Evolutionary conservation across 37 sponge, comb jelly and placozoan species (phyloP).

Genomic region (Oopsacas minuta): DNA sequence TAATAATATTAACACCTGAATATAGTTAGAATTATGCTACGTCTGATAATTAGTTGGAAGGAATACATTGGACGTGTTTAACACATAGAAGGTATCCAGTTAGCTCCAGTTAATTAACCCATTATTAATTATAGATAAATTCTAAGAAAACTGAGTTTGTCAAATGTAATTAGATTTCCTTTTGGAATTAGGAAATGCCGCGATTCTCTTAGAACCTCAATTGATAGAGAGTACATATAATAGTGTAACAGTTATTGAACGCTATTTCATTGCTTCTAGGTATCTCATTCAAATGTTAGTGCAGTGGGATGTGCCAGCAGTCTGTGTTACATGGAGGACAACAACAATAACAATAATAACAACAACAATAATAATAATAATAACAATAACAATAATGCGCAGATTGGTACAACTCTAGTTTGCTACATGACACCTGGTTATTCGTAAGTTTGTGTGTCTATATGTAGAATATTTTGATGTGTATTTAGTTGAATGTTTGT

Average conservation of each 20-base stretch:
- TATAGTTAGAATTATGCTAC: too few relatives aligned
- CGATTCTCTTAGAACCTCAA: too few relatives aligned
- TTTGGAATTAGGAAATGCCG: too few relatives aligned
- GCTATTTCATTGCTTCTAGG: neutral
- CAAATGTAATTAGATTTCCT: too few relatives aligned
- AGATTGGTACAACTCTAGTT: slow-evolving; percentile 17
- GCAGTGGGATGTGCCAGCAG: slow-evolving; percentile 17
- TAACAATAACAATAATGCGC: neutral
- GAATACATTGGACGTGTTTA: too few relatives aligned
- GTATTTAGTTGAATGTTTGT: neutral
- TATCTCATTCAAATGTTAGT: neutral
- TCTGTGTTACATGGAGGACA: slow-evolving; percentile 17
- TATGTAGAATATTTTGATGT: neutral
- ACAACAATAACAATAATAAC: slow-evolving; percentile 14
- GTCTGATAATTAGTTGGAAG: too few relatives aligned
- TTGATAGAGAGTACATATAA: too few relatives aligned
- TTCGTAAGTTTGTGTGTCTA: neutral
- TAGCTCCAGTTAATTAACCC: too few relatives aligned
- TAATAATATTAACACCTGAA: too few relatives aligned
- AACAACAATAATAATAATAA: neutral
- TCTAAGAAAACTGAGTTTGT: too few relatives aligned
- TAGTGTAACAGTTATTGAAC: neutral
- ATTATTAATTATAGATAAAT: too few relatives aligned
- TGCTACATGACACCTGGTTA: neutral
- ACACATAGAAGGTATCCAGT: too few relatives aligned